A percentile compares a stretch with the other conserved stretches of the same genome.
These are phyloP conservation scores for Polylopha cassiicola DNA, from an alignment of 2,888 invertebrate species.

Conservation along the genomic window DNA sequence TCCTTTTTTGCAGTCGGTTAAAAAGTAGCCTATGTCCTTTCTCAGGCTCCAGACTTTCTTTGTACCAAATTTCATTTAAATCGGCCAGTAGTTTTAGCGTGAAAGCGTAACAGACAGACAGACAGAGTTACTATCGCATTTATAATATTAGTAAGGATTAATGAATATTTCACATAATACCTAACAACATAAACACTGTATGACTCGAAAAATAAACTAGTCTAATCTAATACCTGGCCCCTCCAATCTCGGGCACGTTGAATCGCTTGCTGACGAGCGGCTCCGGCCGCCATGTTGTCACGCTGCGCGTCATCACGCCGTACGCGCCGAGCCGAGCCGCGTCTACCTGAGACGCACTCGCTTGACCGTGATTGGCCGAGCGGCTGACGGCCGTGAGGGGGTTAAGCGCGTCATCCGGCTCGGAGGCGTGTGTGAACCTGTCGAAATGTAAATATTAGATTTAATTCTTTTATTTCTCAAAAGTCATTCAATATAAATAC, in stretches of 20 bases:
- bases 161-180: no score
- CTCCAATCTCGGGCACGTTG: constrained; percentile 92
- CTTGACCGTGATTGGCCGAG: constrained; percentile 48
- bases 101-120: no score
- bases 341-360: constrained; percentile 73
- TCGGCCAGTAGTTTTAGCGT: no score
- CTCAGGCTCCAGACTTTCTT: no score
- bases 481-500: no score
- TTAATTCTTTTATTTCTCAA: no score
- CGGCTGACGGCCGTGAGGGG: constrained; percentile 56
- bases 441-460: constrained; percentile 2
- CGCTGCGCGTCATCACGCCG: constrained; percentile 84
- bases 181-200: no score
- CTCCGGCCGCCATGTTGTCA: constrained; percentile 88
- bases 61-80: no score
- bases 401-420: constrained; percentile 60
- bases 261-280: constrained; percentile 92
- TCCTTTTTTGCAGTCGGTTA: no score
- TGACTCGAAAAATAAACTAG: no score
- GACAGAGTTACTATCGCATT: no score
- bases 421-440: constrained; percentile 64
- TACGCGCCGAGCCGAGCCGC: constrained; percentile 87
- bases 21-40: no score
- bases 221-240: constrained; percentile 37
- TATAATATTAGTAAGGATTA: neutral